Conservation (phyloP, 1,140 invertebrate species). For the Orius insidiosus region DNA sequence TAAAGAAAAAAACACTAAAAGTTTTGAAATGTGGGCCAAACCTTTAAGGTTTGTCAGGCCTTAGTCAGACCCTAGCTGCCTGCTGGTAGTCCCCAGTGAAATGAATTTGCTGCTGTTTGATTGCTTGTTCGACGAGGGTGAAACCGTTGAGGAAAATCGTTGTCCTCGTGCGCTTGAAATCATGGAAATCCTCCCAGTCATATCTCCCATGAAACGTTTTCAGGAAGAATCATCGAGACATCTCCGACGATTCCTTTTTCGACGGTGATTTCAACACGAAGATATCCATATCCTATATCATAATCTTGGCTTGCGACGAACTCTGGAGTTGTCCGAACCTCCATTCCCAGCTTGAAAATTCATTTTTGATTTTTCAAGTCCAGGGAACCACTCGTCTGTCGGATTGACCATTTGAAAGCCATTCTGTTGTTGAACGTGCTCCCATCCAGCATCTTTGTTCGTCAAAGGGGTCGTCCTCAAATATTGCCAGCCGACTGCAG, state of each 20-base stretch:
- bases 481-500: slow-evolving; percentile 63
- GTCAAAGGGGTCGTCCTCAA: slow-evolving; percentile 47
- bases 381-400: slow-evolving; percentile 64
- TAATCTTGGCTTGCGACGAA: slow-evolving; percentile 40
- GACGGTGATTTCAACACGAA: slow-evolving; percentile 18
- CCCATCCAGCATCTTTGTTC: slow-evolving; percentile 46
- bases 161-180: slow-evolving; percentile 1
- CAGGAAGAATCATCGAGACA: slow-evolving; percentile 19
- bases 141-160: background rate
- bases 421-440: slow-evolving; percentile 45
- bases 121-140: slow-evolving; percentile 1
- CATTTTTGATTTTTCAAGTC: slow-evolving; percentile 42
- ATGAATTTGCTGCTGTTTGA: slow-evolving; percentile 1
- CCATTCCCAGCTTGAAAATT: slow-evolving; percentile 72
- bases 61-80: slow-evolving; percentile 3
- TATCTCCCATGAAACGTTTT: slow-evolving; percentile 7
- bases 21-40: too few species aligned
- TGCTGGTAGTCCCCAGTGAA: background rate
- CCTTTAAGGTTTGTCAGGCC: too few species aligned
- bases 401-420: slow-evolving; percentile 75
- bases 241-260: slow-evolving; percentile 20
- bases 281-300: background rate
- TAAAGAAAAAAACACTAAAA: too few species aligned
- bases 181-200: slow-evolving; percentile 4
- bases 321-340: slow-evolving; percentile 69